Evolutionary conservation across 1,140 invertebrate genomes (phyloP).

Genomic region (Hypothenemus hampei): DNA sequence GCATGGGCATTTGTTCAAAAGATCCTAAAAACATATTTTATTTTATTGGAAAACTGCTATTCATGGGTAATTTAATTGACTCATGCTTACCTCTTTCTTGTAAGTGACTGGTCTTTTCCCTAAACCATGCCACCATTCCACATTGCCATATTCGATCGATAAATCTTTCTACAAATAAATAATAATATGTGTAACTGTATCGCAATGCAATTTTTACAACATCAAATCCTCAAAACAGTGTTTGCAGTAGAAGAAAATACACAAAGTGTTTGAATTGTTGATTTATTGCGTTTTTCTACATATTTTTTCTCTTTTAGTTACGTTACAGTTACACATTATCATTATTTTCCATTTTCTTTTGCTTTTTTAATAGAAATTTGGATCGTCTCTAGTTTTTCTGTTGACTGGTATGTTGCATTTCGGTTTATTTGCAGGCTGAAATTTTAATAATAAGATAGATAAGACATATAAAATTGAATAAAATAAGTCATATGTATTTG

Average conservation of each 20-base stretch:
- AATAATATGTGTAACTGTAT: constrained; percentile 5
- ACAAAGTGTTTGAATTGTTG: constrained; percentile 9
- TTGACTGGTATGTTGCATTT: constrained; percentile 6
- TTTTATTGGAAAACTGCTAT: not conserved
- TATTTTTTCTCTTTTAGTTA: not conserved
- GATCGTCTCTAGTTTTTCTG: constrained; percentile 13
- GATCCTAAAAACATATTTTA: constrained; percentile 5
- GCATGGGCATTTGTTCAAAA: not conserved
- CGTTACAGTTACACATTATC: constrained; percentile 1
- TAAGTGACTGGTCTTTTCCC: constrained; percentile 12
- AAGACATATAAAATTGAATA: not conserved
- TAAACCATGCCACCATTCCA: constrained; percentile 14
- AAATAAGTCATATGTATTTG: not conserved
- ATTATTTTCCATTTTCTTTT: not conserved
- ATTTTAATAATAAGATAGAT: not conserved
- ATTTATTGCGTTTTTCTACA: constrained; percentile 7
- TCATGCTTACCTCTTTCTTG: constrained; percentile 2
- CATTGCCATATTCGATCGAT: constrained; percentile 20
- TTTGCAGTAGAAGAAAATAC: too few species aligned
- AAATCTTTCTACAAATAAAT: constrained; percentile 13
- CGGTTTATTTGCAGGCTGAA: not conserved
- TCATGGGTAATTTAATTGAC: not conserved
- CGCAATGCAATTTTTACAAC: not conserved
- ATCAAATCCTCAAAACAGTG: too few species aligned
- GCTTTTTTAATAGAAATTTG: constrained; percentile 12